These are phyloP conservation scores for Gobius niger DNA, from an alignment of 2,113 vertebrate genomes.

Conservation along the genomic window DNA sequence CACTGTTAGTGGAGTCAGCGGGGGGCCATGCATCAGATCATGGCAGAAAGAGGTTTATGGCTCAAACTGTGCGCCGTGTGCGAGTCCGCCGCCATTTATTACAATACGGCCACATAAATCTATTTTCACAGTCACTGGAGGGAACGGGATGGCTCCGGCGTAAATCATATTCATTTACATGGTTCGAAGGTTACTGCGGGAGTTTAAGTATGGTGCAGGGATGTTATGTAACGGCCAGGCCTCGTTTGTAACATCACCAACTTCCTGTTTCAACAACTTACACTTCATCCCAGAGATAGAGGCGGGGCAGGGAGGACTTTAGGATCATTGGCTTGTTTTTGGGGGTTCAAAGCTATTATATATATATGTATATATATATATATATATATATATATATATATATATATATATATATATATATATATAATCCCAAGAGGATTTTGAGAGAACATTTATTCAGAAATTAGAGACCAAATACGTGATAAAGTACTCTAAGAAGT, in stretches of 20 bases:
- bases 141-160: background rate
- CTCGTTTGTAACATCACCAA: background rate
- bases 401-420: too few relatives aligned
- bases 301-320: too few relatives aligned
- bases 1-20: conserved; percentile 90
- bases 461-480: too few relatives aligned
- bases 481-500: too few relatives aligned
- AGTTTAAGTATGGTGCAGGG: conserved; percentile 37
- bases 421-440: too few relatives aligned
- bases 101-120: conserved; percentile 8
- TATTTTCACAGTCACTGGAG: conserved; percentile 10
- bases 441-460: too few relatives aligned
- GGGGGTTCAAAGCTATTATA: too few relatives aligned
- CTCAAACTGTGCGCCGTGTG: conserved; percentile 62
- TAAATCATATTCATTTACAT: conserved; percentile 12
- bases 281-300: too few relatives aligned
- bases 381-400: too few relatives aligned
- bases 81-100: background rate
- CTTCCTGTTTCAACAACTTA: too few relatives aligned
- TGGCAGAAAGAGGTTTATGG: conserved; percentile 81
- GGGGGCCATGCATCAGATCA: conserved; percentile 83
- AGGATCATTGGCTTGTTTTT: too few relatives aligned
- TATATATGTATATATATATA: too few relatives aligned
- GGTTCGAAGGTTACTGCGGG: conserved; percentile 14
- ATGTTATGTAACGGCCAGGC: background rate